Evolutionary conservation across 2,113 vertebrate genomes (phyloP).

Genomic region (Alces alces): DNA sequence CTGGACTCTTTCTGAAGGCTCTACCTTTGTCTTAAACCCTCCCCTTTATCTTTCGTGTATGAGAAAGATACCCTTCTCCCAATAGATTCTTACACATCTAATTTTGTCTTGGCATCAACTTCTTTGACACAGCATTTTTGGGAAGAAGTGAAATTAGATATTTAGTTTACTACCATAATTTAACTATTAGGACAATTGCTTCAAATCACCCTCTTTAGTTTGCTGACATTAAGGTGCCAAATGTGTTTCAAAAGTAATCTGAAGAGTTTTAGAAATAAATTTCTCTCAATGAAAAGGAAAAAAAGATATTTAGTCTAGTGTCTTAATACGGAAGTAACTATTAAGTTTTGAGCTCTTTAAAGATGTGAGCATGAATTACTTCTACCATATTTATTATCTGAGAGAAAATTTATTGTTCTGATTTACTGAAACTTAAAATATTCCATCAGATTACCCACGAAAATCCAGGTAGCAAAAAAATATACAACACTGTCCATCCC

Average conservation of each 20-base stretch:
- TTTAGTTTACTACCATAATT: neutral
- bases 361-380: constrained; percentile 25
- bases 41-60: neutral
- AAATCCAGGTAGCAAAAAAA: constrained; percentile 51
- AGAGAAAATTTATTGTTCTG: constrained; percentile 77
- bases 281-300: constrained; percentile 10
- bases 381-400: constrained; percentile 21
- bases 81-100: neutral
- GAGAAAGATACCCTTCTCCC: neutral
- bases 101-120: neutral
- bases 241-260: constrained; percentile 27
- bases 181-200: neutral
- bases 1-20: neutral
- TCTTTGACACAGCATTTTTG: neutral
- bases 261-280: constrained; percentile 36
- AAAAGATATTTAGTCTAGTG: neutral
- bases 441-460: constrained; percentile 60
- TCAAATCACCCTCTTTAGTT: neutral
- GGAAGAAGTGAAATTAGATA: neutral
- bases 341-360: constrained; percentile 10
- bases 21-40: neutral
- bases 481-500: constrained; percentile 30
- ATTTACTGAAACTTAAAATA: constrained; percentile 60
- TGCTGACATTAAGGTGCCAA: neutral
- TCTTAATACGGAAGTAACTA: neutral